Evolutionary conservation across 2,888 invertebrate species (phyloP), one percentile per base, ranked within the genome.

Genomic region (Hirtodrosophila histrioides): DNA sequence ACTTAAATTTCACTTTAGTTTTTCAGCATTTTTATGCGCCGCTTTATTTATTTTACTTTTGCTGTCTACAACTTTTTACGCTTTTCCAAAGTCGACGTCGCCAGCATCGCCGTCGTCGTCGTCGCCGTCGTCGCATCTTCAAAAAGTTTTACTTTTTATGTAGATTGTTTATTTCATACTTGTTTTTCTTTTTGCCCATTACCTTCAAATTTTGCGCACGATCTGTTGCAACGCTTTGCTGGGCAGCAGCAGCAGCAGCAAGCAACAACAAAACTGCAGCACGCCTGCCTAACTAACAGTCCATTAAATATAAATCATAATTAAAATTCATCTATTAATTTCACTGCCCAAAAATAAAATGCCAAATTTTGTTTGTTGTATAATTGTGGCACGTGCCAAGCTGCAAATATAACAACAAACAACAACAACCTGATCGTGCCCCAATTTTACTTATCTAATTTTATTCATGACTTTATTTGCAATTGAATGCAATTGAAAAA

Each of bases 211-310:
- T 86, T 84, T 84, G 87, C 84, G 84, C 84, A 84, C 84, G 84
- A 84, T 84, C 75, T 81, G 88, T 71, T 88, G 88, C 87, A 73
- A 84, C 82, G 84, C 78, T 86, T 84, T 86, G 85, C 29, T 84
- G 79, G 53, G 24, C 31, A 58, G 29, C 40, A 58, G 48, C 29
- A 31, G 24, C 31, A 58, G 29, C 40, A 58, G 48, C 29, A 31
- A 17, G 17, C n/a, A 24, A 7, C 24, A 44, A 50, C 60, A 44
- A 48, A 55, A 36, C 36, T 55, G 46, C 41, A 72, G 60, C 69
- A 81, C 80, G 70, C 65, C 81, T 68, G 86, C 66, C 76, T 80
- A 84, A 67, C 71, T 85, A 78, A 72, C 61, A 74, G 56, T 48
- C 68, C 65, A 69, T 83, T 88, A 73, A 79, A 74, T 77, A 64